These are phyloP conservation scores for Chironomus tepperi DNA, from an alignment of 1,140 invertebrate species.

Conservation along the genomic window DNA sequence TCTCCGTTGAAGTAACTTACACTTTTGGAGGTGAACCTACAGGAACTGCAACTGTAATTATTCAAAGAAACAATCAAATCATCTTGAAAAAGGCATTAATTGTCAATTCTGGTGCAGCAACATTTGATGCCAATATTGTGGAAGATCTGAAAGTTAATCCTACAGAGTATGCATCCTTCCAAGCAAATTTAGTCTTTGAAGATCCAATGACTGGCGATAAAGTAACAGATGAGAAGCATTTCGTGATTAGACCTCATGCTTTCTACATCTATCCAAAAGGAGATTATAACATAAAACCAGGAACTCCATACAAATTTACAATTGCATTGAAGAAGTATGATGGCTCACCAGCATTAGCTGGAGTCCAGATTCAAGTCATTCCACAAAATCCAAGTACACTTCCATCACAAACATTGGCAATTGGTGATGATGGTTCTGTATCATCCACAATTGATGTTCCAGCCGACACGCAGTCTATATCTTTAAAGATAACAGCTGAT, in stretches of 20 bases:
- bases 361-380: neutral
- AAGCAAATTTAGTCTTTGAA: neutral
- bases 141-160: constrained; percentile 41
- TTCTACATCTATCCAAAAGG: too few species aligned
- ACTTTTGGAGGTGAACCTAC: too few species aligned
- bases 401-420: neutral
- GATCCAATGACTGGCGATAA: neutral
- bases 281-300: too few species aligned
- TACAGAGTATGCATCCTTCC: neutral
- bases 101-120: constrained; percentile 50
- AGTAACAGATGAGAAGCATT: constrained; percentile 50
- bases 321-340: neutral
- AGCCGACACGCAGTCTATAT: too few species aligned
- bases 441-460: too few species aligned
- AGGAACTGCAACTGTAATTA: too few species aligned
- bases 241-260: neutral
- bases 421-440: neutral
- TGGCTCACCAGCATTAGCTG: neutral
- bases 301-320: neutral
- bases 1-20: too few species aligned
- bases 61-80: too few species aligned
- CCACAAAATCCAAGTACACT: neutral
- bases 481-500: too few species aligned
- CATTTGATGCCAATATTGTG: constrained; percentile 59
- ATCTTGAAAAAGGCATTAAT: too few species aligned